Evolutionary conservation across 2,888 invertebrate species (phyloP), one percentile per base, ranked within the genome.

Genomic region (Agrochola circellaris): DNA sequence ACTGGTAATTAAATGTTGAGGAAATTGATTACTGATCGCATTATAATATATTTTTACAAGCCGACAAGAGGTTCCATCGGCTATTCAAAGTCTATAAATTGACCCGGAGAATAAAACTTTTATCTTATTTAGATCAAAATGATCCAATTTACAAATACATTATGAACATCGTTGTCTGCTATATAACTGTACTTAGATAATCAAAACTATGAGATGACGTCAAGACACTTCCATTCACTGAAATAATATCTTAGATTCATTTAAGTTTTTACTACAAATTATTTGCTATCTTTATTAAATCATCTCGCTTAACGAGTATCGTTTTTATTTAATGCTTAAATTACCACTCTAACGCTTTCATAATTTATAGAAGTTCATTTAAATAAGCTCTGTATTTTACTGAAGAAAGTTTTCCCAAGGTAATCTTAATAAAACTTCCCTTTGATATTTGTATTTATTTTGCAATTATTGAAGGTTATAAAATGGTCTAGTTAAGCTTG

Each of bases 181-280:
- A 5, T 23, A 20, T 78, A 71, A 65, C 58, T 51, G 58, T 65
- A 34, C 17, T 75, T 13, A 11, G 15, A 64, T 64, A 17, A 58
- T 64, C 1, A 17, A 4, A 9, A 15, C 23, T 34, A 5, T 26
- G 11, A 23, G 7, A 81, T 51, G 5, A 81, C 34, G 15, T 45
- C 51, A 74, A 8, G 4, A 48, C 17, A 13, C 8, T 42, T 26
- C 4, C 9, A 77, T 48, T 73, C 51, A 13, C 1, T 64, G 38
- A 64, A 48, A 81, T 65, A 6, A 60, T 42, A 42, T 65, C 0
- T 13, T 13, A 34, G 6, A 34, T n/a, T n/a, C 9, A 15, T 77
- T 56, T 20, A 15, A 34, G 9, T 48, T 79, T 42, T 77, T 65
- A 48, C 17, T 6, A 38, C 15, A 51, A 64, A 9, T 56, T 6